Conservation (phyloP, 1,140 invertebrate genomes). For the Aleiodes sp. region DNA sequence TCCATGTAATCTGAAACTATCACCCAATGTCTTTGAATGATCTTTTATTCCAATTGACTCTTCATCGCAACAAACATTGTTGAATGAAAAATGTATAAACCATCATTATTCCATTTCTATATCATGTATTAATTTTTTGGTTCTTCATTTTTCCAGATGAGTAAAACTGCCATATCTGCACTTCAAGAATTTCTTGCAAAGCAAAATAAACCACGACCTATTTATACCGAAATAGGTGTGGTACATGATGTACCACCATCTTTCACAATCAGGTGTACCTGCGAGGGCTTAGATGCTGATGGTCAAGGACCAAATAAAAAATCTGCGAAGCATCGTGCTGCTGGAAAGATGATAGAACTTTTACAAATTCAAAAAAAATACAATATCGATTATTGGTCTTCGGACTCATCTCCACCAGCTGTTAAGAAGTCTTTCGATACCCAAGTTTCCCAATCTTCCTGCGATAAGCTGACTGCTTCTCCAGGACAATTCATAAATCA, state of each 20-base stretch:
- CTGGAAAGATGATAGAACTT: neutral
- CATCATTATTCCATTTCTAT: too few relatives aligned
- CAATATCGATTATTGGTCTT: neutral
- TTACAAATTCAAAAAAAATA: neutral
- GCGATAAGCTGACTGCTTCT: neutral
- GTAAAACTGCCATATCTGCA: neutral
- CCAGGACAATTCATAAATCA: neutral
- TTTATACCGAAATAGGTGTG: neutral
- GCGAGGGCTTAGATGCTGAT: neutral
- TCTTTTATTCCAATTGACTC: too few relatives aligned
- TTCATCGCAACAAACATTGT: too few relatives aligned
- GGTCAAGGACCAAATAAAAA: neutral
- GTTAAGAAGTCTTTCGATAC: neutral
- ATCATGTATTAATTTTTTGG: neutral
- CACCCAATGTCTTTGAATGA: too few relatives aligned
- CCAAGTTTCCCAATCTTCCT: too few relatives aligned
- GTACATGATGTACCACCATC: neutral
- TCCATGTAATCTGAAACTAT: too few relatives aligned
- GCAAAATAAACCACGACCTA: neutral
- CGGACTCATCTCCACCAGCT: neutral
- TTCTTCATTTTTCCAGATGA: conserved; percentile 5
- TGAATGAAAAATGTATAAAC: neutral
- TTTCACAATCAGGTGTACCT: neutral
- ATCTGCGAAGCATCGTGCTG: neutral
- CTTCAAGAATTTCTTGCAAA: conserved; percentile 23